A percentile compares a stretch with the other conserved stretches of the same genome.
These are phyloP conservation scores for Troglohyphantes excavatus DNA, from an alignment of 2,888 invertebrate genomes.

Conservation along the genomic window DNA sequence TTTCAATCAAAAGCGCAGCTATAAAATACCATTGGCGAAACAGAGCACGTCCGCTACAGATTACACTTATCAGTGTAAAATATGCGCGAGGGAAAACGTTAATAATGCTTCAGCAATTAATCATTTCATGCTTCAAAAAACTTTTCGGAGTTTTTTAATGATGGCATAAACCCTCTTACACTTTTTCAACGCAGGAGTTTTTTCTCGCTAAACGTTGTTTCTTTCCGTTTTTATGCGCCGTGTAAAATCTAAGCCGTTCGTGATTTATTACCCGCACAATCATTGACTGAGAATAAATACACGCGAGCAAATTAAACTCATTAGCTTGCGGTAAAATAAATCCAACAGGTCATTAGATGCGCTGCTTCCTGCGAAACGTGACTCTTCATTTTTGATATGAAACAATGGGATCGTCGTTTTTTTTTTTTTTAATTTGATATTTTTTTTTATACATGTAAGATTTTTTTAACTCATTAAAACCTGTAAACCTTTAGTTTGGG, in stretches of 20 bases:
- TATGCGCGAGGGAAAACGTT: conserved; percentile 9
- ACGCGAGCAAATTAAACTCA: conserved; percentile 29
- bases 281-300: conserved; percentile 21
- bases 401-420: background rate
- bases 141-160: background rate
- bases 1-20: background rate
- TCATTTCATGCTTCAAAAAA: conserved; percentile 1
- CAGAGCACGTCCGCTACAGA: background rate
- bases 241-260: conserved; percentile 14
- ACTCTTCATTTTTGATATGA: background rate
- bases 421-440: background rate
- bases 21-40: background rate
- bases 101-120: conserved; percentile 36
- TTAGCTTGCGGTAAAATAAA: background rate
- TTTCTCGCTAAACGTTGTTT: conserved; percentile 2
- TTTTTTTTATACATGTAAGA: too few relatives aligned
- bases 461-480: too few relatives aligned
- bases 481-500: too few relatives aligned
- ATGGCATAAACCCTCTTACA: conserved; percentile 14
- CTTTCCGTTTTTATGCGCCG: conserved; percentile 1
- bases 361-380: background rate
- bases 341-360: conserved; percentile 9
- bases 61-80: conserved; percentile 9
- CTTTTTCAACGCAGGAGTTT: background rate
- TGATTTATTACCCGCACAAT: conserved; percentile 11